Percentiles rank a stretch among this genome's conserved stretches.
phyloP scores from a whole-genome alignment of 2,113 vertebrate species.

The Gymnocephalus cernua region DNA sequence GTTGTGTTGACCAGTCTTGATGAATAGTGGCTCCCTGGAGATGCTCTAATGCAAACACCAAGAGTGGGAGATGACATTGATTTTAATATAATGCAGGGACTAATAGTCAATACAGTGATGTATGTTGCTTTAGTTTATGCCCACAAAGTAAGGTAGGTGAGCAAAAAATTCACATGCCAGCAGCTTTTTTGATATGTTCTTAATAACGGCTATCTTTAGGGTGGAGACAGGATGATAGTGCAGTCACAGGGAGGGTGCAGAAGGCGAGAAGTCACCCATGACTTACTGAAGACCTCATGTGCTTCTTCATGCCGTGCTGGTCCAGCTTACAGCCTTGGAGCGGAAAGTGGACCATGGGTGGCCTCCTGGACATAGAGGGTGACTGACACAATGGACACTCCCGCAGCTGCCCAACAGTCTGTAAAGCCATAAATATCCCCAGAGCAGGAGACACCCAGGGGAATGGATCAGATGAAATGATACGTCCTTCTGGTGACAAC shows the following conservation, averaged over 20 bases:
- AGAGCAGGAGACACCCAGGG: constrained; percentile 27
- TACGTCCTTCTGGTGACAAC: constrained; percentile 46
- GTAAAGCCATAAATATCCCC: constrained; percentile 55
- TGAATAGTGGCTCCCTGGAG: constrained; percentile 46
- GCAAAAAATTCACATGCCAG: not conserved
- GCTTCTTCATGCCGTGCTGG: constrained; percentile 15
- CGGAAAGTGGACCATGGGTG: constrained; percentile 15
- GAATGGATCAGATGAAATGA: constrained; percentile 44
- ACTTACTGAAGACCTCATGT: constrained; percentile 1
- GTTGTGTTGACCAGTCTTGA: constrained; percentile 26
- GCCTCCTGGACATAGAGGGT: constrained; percentile 12
- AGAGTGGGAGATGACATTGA: constrained; percentile 22
- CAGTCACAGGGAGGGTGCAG: not conserved
- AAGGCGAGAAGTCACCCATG: constrained; percentile 16
- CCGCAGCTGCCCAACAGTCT: constrained; percentile 19
- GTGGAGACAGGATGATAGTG: not conserved
- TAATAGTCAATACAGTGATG: constrained; percentile 45
- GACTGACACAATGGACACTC: constrained; percentile 27
- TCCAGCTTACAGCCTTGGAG: not conserved
- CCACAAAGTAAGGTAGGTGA: constrained; percentile 11
- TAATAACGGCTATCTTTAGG: not conserved
- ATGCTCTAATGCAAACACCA: constrained; percentile 22
- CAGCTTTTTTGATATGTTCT: constrained; percentile 13
- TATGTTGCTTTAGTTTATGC: not conserved
- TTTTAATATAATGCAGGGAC: constrained; percentile 42